Evolutionary conservation across 2,888 invertebrate genomes (phyloP), one percentile per base, ranked within the genome.

Genomic region (Philopedon plagiatum): DNA sequence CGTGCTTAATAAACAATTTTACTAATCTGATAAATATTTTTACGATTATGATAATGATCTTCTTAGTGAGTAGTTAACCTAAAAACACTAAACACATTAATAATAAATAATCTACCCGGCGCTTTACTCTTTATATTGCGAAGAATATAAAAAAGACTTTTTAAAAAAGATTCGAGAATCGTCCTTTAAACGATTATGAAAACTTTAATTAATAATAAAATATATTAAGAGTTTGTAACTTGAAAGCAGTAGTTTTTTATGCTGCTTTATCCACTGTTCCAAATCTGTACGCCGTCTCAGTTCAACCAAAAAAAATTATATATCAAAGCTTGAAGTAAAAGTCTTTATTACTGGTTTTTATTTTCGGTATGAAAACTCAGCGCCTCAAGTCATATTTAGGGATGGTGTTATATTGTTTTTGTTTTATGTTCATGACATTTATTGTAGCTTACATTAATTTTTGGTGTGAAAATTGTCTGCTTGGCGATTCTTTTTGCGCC

Each of bases 361-460:
- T 64, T 64, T 54, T 37, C n/a, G 15, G 39, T 11, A 18, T 46
- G 13, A 26, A 61, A 34, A 46, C 32, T 13, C 21, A 21, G 4
- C 18, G 15, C 54, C 11, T 26, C 13, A 18, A 39, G 54, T 7
- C 19, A 54, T 23, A 54, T 54, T 51, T 54, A 21, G 46, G 61
- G 44, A 26, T 32, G 26, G 64, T 26, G 37, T 49, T 64, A 63
- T 49, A 34, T 54, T 54, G 34, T 54, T 62, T 64, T 54, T 37
- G 21, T 54, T 44, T 4, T 49, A 19, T 64, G 64, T 8, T 39
- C 19, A 32, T 51, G 64, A 39, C 54, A 54, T 64, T 64, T 64
- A 64, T 54, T 39, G n/a, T 18, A 58, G 37, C 58, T 58, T 39
- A 39, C 7, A 37, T 58, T 58, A 37, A 18, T 37, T 37, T 58